Evolutionary conservation across 2,888 invertebrate genomes (phyloP), one percentile per base, ranked within the genome.

Genomic region (Hypsopygia costalis): DNA sequence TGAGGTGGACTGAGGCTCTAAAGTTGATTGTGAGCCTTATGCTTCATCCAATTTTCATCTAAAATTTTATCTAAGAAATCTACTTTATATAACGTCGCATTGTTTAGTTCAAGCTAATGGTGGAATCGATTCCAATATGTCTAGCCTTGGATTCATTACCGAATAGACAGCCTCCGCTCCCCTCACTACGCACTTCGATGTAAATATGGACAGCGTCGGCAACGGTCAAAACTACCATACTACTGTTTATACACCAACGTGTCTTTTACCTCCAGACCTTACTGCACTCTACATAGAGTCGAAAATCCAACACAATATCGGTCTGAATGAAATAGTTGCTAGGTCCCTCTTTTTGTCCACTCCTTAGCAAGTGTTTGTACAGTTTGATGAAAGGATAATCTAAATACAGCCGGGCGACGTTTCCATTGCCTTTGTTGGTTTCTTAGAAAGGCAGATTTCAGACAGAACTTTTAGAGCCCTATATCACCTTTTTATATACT

Each of bases 161-260:
- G n/a, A n/a, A n/a, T n/a, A n/a, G n/a, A n/a, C n/a, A n/a, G n/a
- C n/a, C n/a, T n/a, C n/a, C n/a, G n/a, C 21, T 0, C 9, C 43
- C 16, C 37, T 7, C 4, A 16, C 16, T 16, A 16, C 3, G 16
- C 4, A 16, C 16, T 16, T 12, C 21, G 41, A 31, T 40, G 47
- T 41, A 41, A 48, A 48, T 41, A 48, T 45, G 36, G 42, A 43
- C 44, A 41, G 34, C 8, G 22, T 31, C 41, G 47, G 45, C 16
- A 4, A 16, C 4, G 16, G 4, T 45, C 45, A 43, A 41, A 36
- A 40, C 45, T 35, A 42, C 27, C 43, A 45, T 48, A 40, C 20
- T 30, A 30, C 33, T 43, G 39, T 41, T 45, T 45, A 37, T 31
- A 6, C 10, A 6, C 11, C 10, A 11, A 11, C 9, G 9, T 11